Base-by-base conservation (phyloP, 1,140 invertebrate species). In the Steinernema feltiae region DNA sequence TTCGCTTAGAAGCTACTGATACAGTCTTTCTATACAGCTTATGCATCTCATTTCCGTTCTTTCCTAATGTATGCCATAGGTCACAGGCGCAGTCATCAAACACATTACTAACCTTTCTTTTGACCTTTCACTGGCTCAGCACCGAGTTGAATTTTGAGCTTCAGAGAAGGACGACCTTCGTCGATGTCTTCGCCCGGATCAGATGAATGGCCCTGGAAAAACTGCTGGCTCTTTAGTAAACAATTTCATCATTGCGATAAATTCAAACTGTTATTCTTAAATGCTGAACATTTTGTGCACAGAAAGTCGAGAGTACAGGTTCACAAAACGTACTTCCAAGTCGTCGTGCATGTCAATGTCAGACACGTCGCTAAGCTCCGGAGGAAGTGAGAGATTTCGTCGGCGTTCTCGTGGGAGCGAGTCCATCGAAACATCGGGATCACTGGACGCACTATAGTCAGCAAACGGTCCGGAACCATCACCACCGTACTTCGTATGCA, bases 401-500 rank as follows among this genome's bases (percentile, higher is more conserved):
- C 76, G 27, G 41, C 12, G 15, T 76, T 79, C 31, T 53, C 31
- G 17, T 32, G 48, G 2, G 72, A 73, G 30, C 29, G 69, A 3
- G 17, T 30, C 12, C 53, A 31, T 75, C 46, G 74, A 18, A 71
- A 72, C 0, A 72, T 70, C 70, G 72, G 69, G 31, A 78, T 69
- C 27, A 41, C 35, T 73, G 21, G 17, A 30, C 29, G 32, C 69
- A 29, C 53, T 79, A 1, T 32, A 72, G 2, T 30, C 70, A 48
- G n/a, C 15, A n/a, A 35, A 1, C 29, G 41, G 27, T 74, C 74
- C 35, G 1, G n/a, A n/a, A n/a, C n/a, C n/a, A n/a, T 24, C 71
- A 21, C 17, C 27, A 17, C 32, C 48, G 69, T 72, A 72, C 71
- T 84, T 79, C 48, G 75, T 32, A 17, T 70, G 31, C 29, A 81